Evolutionary conservation across 2,797 vertebrate genomes (phyloP), one percentile per base, ranked within the genome.

Genomic region (Zalophus californianus): DNA sequence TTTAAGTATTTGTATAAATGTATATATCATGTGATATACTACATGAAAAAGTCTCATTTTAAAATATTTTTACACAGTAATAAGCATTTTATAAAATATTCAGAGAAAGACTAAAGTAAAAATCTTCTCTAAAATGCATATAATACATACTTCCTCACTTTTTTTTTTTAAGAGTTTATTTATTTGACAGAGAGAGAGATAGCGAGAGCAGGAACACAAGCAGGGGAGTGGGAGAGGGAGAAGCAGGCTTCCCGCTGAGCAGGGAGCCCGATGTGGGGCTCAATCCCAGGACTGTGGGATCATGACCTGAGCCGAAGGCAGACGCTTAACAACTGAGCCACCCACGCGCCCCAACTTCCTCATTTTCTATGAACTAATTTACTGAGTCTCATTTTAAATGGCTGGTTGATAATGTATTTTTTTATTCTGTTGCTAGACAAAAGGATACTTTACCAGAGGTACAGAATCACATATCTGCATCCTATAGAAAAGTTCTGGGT

Each of bases 301-400:
- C 44, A 44, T 44, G 44, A 44, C 44, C 44, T 44, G 44, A 44
- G 8, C 44, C 44, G 9, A 44, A 44, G 44, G 44, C 44, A 44
- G 44, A 44, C 1, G 8, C 44, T 44, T 44, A 44, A 44, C 44
- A 2, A 10, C 44, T 44, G 44, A 44, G 44, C 44, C 44, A 44
- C 44, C 44, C 44, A 44, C 7, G 44, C 44, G 44, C 44, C 41
- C 44, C 44, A 44, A 8, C 27, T 89, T 86, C 13, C 44, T 79
- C 41, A 83, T 21, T 70, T 68, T 72, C 41, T 90, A 35, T 62
- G 48, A 79, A 60, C 41, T 93, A 4, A 4, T 48, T 95, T 88
- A n/a, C 41, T 92, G 89, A 21, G 16, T 85, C 27, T 96, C 38
- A 92, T 75, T 92, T 87, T 91, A 77, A 93, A 70, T 80, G 29